A percentile compares a stretch with the other conserved stretches of the same genome.
These are phyloP conservation scores for Micrasema minimum DNA, from an alignment of 1,140 invertebrate genomes.

Conservation along the genomic window DNA sequence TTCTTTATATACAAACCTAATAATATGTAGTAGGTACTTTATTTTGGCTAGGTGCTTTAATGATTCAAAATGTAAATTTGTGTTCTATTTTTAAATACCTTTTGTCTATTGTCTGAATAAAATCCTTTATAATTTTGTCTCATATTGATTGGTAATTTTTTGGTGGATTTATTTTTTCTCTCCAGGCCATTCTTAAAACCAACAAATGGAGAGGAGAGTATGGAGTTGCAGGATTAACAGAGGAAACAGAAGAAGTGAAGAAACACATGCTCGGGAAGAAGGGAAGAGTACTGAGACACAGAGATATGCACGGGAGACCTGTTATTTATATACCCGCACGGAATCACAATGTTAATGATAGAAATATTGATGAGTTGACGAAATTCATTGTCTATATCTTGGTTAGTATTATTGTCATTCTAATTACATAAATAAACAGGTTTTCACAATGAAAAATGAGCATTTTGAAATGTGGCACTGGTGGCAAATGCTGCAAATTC, in stretches of 20 bases:
- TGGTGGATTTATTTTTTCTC: conserved; percentile 39
- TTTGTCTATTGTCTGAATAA: no score
- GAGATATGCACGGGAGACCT: conserved; percentile 76
- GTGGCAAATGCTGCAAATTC: no score
- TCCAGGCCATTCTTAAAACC: conserved; percentile 77
- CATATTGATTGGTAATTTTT: no score
- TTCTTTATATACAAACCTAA: no score
- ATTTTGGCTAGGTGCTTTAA: no score
- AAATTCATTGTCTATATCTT: conserved; percentile 81
- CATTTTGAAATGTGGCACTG: no score
- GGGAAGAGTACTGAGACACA: conserved; percentile 73
- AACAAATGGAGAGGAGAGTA: conserved; percentile 82
- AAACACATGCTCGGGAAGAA: conserved; percentile 71
- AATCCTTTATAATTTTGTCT: no score
- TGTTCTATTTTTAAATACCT: no score
- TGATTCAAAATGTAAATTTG: no score
- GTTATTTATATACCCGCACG: conserved; percentile 81
- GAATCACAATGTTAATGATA: conserved; percentile 77
- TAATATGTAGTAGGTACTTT: no score
- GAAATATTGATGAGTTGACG: conserved; percentile 79
- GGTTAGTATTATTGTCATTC: conserved; percentile 67
- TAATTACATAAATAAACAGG: no score
- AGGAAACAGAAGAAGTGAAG: conserved; percentile 71
- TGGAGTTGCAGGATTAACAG: conserved; percentile 69
- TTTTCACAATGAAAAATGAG: no score